phyloP scores from a whole-genome alignment of 2,888 invertebrate genomes.

The Rhorus exstirpatorius region DNA sequence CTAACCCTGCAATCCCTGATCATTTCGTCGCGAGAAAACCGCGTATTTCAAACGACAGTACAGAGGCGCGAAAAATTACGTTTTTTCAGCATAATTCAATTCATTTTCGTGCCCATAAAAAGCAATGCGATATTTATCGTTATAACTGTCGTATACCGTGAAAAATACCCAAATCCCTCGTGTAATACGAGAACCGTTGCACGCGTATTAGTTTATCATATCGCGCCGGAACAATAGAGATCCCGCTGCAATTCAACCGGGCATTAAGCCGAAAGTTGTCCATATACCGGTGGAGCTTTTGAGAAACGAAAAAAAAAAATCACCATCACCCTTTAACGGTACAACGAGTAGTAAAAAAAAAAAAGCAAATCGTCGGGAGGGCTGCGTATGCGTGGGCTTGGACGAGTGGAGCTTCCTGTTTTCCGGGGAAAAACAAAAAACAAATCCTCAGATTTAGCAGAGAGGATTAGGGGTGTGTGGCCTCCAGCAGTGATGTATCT shows the following conservation, averaged over 20 bases:
- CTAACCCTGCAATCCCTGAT: too few relatives aligned
- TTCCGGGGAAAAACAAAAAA: slow-evolving; percentile 48
- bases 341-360: slow-evolving; percentile 6
- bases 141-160: too few relatives aligned
- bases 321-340: slow-evolving; percentile 3
- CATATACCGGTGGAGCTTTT: background rate
- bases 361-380: slow-evolving; percentile 19
- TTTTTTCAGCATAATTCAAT: too few relatives aligned
- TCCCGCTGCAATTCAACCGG: slow-evolving; percentile 16
- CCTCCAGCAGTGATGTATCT: slow-evolving; percentile 26
- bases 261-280: slow-evolving; percentile 1
- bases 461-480: slow-evolving; percentile 61
- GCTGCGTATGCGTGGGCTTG: background rate
- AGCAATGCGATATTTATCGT: too few relatives aligned
- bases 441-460: slow-evolving; percentile 63
- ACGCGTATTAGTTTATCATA: background rate
- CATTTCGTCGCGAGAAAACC: too few relatives aligned
- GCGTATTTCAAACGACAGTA: too few relatives aligned
- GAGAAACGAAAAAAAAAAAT: background rate
- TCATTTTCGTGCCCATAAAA: too few relatives aligned
- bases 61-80: too few relatives aligned
- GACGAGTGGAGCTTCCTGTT: slow-evolving; percentile 20
- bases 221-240: background rate
- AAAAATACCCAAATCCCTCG: too few relatives aligned
- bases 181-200: too few relatives aligned